These are phyloP conservation scores for Embidobia sp. DNA, from an alignment of 2,888 invertebrate species.

Conservation along the genomic window DNA sequence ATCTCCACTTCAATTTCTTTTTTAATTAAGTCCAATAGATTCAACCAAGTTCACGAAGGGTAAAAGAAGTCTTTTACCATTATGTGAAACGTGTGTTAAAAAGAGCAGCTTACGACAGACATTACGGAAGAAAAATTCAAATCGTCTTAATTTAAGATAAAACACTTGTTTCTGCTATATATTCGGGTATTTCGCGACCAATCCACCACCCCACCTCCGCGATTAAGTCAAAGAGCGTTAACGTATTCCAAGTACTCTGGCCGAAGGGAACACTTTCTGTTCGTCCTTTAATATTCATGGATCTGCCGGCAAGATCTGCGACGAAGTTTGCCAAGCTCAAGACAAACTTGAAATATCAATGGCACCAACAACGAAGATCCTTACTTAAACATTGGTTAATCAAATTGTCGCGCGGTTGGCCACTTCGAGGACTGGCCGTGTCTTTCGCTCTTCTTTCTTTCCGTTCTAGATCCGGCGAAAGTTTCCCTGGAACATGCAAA, in stretches of 20 bases:
- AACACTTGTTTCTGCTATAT: too few species aligned
- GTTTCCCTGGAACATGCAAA: conserved; percentile 21
- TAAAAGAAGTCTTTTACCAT: too few species aligned
- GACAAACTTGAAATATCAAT: conserved; percentile 35
- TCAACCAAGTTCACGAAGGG: too few species aligned
- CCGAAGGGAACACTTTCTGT: conserved; percentile 1
- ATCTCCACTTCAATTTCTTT: too few species aligned
- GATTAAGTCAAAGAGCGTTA: too few species aligned
- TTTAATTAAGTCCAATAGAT: too few species aligned
- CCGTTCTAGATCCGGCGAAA: neutral
- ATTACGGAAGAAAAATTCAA: too few species aligned
- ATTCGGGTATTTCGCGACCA: too few species aligned
- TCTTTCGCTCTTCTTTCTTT: conserved; percentile 5
- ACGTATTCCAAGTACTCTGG: neutral
- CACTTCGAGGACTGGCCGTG: conserved; percentile 4
- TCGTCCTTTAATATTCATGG: conserved; percentile 30
- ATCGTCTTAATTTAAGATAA: too few species aligned
- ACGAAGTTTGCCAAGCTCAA: conserved; percentile 19
- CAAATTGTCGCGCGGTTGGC: conserved; percentile 24
- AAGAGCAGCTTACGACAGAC: too few species aligned
- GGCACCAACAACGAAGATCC: neutral
- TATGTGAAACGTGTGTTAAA: too few species aligned
- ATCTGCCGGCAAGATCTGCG: neutral
- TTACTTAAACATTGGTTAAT: conserved; percentile 30
- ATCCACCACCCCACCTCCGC: too few species aligned